phyloP scores from a whole-genome alignment of 2,113 vertebrate species.

The Laticauda laticaudata region DNA sequence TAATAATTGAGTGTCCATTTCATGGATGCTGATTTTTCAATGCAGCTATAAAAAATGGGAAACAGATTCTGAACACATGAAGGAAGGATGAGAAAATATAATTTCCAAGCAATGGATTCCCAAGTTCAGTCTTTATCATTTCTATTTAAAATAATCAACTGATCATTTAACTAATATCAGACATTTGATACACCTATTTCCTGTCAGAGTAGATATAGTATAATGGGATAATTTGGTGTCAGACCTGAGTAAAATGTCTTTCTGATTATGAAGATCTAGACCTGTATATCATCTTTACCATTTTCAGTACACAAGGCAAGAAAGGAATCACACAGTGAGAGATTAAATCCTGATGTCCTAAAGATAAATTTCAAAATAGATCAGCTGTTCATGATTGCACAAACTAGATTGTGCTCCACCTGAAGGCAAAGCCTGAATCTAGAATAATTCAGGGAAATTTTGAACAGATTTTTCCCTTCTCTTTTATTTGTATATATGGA shows the following conservation, averaged over 20 bases:
- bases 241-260: neutral
- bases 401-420: neutral
- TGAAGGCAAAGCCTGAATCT: neutral
- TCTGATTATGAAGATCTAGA: neutral
- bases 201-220: neutral
- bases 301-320: neutral
- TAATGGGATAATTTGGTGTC: neutral
- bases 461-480: neutral
- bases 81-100: neutral
- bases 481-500: neutral
- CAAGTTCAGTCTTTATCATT: neutral
- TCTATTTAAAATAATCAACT: neutral
- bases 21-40: neutral
- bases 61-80: neutral
- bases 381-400: neutral
- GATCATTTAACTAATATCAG: neutral
- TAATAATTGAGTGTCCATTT: neutral
- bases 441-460: neutral
- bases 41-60: neutral
- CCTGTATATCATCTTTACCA: neutral
- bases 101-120: neutral
- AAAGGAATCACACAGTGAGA: neutral
- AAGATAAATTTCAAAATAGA: neutral
- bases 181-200: neutral
- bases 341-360: neutral